Conservation (phyloP, 2,797 vertebrate genomes). For the Myotis planiceps region DNA sequence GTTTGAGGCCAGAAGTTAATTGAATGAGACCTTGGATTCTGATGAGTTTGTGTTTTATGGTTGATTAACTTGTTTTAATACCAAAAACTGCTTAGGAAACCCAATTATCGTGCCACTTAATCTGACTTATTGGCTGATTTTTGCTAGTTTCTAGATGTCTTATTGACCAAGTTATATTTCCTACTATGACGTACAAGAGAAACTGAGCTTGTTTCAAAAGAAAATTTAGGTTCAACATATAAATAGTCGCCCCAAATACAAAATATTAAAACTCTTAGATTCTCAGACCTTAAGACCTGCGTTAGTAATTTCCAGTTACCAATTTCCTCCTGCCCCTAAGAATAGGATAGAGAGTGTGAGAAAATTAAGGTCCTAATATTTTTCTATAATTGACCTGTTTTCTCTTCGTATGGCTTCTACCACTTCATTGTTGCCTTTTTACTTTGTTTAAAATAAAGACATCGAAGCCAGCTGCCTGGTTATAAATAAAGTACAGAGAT, state of each 20-base stretch:
- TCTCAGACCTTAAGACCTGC: not conserved
- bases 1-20: slow-evolving; percentile 79
- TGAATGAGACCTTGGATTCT: slow-evolving; percentile 75
- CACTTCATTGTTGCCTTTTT: not conserved
- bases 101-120: slow-evolving; percentile 72
- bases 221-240: slow-evolving; percentile 30
- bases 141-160: slow-evolving; percentile 61
- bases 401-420: not conserved
- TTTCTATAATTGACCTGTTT: not conserved
- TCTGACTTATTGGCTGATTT: slow-evolving; percentile 76
- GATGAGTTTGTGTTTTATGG: slow-evolving; percentile 81
- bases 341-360: not conserved
- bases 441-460: slow-evolving; percentile 21
- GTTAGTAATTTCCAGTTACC: slow-evolving; percentile 9
- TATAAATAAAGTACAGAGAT: not conserved
- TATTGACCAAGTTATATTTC: slow-evolving; percentile 66
- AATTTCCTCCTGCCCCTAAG: not conserved
- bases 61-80: slow-evolving; percentile 81
- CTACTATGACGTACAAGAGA: not conserved
- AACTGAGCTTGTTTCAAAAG: slow-evolving; percentile 56
- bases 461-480: not conserved
- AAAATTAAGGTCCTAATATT: slow-evolving; percentile 9
- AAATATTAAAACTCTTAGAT: slow-evolving; percentile 30
- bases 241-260: not conserved
- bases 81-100: slow-evolving; percentile 76